Base-by-base conservation (phyloP, 1,140 invertebrate genomes). In the Pteromalus puparum region DNA sequence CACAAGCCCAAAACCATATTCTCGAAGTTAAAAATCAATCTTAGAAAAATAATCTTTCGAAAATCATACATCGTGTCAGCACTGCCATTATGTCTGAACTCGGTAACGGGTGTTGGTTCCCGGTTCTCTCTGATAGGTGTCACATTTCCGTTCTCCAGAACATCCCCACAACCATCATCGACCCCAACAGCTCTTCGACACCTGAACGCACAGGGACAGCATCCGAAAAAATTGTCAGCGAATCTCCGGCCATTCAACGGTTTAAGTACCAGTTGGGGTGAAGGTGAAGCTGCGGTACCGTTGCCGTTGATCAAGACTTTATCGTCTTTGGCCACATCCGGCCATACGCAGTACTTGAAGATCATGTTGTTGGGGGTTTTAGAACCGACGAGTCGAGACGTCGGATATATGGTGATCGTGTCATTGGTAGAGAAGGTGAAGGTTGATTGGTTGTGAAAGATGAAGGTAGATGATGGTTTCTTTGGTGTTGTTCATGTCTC, bases 161-260 rank as follows among this genome's bases (percentile, higher is more conserved):
- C 80, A 85, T 13, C 88, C 81, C 38, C 38, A 9, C 38, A 42
- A 42, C 38, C 38, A 34, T 21, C 34, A 82, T 82, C 88, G 18
- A 92, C 83, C 18, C 88, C 92, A 38, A 92, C 88, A 3, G 91
- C 83, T 34, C 87, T 88, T 79, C 92, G 86, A 67, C 90, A 91
- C 4, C 92, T 89, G 84, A 93, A 93, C 21, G 90, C 87, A 72
- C 92, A 93, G 1, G 92, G 92, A 42, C 92, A 93, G 74, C 92
- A 93, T 28, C 89, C 89, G 15, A 93, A 88, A 81, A 92, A 85
- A 53, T 86, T 88, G 13, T 89, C 86, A 10, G 88, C 85, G 67
- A 91, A 87, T 76, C 89, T 91, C 2, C 81, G 81, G n/a, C 89
- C 88, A 42, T 82, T 87, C 83, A 24, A 1, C 6, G 72, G 73